Base-by-base conservation (phyloP, 2,113 vertebrate genomes). In the Sebastes schlegelii region DNA sequence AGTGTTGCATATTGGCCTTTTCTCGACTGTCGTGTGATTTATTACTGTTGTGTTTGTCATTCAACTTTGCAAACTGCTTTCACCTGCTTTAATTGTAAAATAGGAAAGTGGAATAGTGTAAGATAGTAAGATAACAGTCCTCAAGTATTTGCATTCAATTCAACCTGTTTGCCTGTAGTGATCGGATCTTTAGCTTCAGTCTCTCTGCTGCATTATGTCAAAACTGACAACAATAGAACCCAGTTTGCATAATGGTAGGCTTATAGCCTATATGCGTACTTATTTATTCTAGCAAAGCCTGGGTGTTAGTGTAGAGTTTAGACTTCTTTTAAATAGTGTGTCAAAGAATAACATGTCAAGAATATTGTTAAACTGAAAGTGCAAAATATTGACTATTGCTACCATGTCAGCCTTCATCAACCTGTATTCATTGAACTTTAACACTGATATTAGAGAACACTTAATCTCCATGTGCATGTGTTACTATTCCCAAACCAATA, bases 401-500 rank as follows among this genome's bases (percentile, higher is more conserved):
- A 16, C 65, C 46, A 74, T 26, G 34, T 48, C 21, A 13, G 6
- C 26, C 4, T 54, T 43, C 21, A 45, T 2, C 52, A 8, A 13
- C 34, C 12, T 57, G 45, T 12, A 51, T 43, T 49, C 45, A 34
- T 19, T 58, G 14, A 62, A 52, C 54, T 71, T 34, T 11, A 71
- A 52, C 55, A 54, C 16, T 34, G 11, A 64, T 51, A 46, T 26
- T 12, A 12, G 19, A 65, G 52, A 51, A 55, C 26, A 62, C 34
- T 21, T 62, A 2, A 61, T 74, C 40, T 79, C 40, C 10, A 7
- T 5, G 45, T 57, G 6, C 42, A 60, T 69, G 61, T 55, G 45
- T 71, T 77, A 8, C 12, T 54, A 17, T 55, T 88, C 49, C 49
- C 79, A 70, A 63, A 83, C 82, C 49, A 78, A 57, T 74, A 66